Evolutionary conservation across 2,113 vertebrate genomes (phyloP).

Genomic region (Chloropsis cyanopogon): DNA sequence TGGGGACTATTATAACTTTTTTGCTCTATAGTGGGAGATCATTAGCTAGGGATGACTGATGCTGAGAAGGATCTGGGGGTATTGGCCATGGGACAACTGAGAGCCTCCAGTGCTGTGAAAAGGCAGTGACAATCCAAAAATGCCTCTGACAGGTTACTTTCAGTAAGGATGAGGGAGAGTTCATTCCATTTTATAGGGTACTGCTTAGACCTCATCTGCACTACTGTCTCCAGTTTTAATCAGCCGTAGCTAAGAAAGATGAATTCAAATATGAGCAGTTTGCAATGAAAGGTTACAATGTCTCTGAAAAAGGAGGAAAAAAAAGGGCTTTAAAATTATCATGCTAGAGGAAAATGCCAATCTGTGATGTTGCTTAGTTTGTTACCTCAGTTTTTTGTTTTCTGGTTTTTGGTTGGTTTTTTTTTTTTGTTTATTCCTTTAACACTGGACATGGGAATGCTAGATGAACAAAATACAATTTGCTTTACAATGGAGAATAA

Average conservation of each 20-base stretch:
- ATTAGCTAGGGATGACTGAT: background rate
- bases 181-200: background rate
- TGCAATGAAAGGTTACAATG: background rate
- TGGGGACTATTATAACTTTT: background rate
- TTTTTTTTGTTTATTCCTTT: background rate
- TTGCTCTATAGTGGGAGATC: background rate
- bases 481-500: background rate
- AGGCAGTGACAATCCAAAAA: background rate
- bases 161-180: background rate
- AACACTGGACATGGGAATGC: background rate
- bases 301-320: background rate
- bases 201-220: background rate
- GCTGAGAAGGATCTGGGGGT: background rate
- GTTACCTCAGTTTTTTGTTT: background rate
- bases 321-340: background rate
- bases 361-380: background rate
- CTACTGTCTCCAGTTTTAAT: background rate
- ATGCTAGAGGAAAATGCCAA: background rate
- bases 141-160: background rate
- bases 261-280: background rate
- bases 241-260: background rate
- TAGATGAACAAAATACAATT: slow-evolving; percentile 35
- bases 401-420: too few relatives aligned
- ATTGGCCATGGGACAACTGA: background rate
- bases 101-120: background rate